Percentiles rank a stretch among this genome's conserved stretches.
Conservation (phyloP, 2,113 vertebrate species). For the Myotis davidii region DNA sequence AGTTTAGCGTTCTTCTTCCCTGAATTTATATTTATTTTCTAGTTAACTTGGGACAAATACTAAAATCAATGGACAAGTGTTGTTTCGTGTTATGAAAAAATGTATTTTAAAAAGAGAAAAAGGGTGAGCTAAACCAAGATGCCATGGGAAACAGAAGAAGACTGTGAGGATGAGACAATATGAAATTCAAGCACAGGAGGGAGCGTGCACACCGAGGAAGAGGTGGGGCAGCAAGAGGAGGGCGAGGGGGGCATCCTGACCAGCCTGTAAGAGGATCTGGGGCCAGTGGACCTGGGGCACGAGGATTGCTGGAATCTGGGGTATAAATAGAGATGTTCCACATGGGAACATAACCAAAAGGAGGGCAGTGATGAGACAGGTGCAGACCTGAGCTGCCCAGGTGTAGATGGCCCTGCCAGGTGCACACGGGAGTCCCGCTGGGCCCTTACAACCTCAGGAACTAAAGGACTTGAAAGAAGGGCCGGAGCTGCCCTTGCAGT, state of each 20-base stretch:
- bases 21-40: neutral
- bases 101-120: slow-evolving; percentile 11
- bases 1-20: neutral
- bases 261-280: neutral
- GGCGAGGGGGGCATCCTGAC: neutral
- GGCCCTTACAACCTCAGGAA: fast-evolving
- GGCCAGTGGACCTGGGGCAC: neutral
- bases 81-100: neutral
- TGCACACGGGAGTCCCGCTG: fast-evolving
- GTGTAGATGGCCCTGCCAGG: neutral
- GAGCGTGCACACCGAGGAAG: neutral
- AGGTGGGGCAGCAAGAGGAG: neutral
- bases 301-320: neutral
- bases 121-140: neutral
- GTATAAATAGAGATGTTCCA: neutral
- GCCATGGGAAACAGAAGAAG: neutral
- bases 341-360: neutral
- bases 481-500: neutral
- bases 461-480: neutral
- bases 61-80: neutral
- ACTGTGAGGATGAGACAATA: neutral
- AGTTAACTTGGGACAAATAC: slow-evolving; percentile 18
- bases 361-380: neutral
- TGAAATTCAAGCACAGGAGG: neutral
- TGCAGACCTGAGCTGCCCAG: neutral